Evolutionary conservation across 2,888 invertebrate genomes (phyloP), one percentile per base, ranked within the genome.

Genomic region (Chrysomela aeneicollis): DNA sequence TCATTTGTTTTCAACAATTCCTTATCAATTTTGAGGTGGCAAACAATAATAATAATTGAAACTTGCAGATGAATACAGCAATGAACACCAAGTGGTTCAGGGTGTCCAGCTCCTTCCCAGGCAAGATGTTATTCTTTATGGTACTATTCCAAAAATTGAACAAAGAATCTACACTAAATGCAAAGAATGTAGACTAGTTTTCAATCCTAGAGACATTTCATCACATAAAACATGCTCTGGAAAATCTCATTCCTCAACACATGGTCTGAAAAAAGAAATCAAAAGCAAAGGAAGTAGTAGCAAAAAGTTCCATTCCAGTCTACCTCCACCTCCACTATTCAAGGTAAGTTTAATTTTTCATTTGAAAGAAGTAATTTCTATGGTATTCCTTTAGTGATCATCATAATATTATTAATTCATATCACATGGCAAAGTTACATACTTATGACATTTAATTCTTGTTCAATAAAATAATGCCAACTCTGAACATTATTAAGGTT

Each of bases 81-180:
- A 54, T 35, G 66, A 68, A 32, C 60, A 54, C 37, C 64, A 62
- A 53, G 22, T 55, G 26, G 65, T 69, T 35, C 66, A 71, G 19
- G 71, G 70, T 59, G 77, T 78, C 19, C 75, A 73, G 53, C 69
- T 79, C 52, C 74, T 82, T 59, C 81, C 80, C 49, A 74, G 82
- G 61, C 73, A 78, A 68, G 79, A 81, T 72, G 76, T 79, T 64
- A 73, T 73, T 30, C 65, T 82, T 35, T 82, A 80, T 72, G 82
- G 82, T 22, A 74, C 72, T 8, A 79, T 78, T 64, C 82, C 82
- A 5, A 80, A 81, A 73, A 76, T 81, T 76, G 82, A 82, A 65
- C 74, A 75, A 63, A 71, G 77, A 55, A 71, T 79, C n/a, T 78
- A 79, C 65, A 74, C 74, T 53, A 77, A 76, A 64, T 82, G 82